A percentile compares a stretch with the other conserved stretches of the same genome.
These are phyloP conservation scores for Osedax fenrisi DNA, from an alignment of 2,888 invertebrate genomes.

Conservation along the genomic window DNA sequence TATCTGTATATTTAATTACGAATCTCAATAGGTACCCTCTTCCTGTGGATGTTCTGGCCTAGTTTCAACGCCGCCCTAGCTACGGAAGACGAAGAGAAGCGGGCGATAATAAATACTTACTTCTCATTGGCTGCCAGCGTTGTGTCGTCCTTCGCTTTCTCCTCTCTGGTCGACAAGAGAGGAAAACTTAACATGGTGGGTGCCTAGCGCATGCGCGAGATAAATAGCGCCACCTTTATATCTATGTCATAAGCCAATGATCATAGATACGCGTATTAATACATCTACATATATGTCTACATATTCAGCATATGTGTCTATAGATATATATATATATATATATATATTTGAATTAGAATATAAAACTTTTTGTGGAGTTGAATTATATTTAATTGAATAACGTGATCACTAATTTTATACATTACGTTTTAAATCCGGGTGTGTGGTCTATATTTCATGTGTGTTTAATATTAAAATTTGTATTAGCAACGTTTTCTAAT, in stretches of 20 bases:
- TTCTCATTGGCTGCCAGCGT: conserved; percentile 69
- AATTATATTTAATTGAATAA: no score
- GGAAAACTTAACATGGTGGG: conserved; percentile 48
- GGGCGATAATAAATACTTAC: conserved; percentile 86
- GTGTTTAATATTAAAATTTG: no score
- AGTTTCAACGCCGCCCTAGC: conserved; percentile 75
- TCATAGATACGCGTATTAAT: background rate
- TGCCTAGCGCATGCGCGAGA: no score
- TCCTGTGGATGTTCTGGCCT: conserved; percentile 93
- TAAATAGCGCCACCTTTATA: background rate
- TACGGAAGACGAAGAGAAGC: conserved; percentile 62
- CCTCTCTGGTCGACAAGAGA: conserved; percentile 58
- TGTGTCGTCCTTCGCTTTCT: conserved; percentile 71
- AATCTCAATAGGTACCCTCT: conserved; percentile 80
- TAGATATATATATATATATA: no score
- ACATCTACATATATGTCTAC: background rate
- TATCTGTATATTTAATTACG: no score
- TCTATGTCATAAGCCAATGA: background rate
- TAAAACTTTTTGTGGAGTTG: no score
- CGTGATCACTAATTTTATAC: no score
- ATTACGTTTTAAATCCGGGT: no score
- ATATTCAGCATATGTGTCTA: no score
- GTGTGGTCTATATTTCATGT: no score
- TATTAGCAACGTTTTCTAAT: no score
- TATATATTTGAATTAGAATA: no score